A percentile compares a stretch with the other conserved stretches of the same genome.
Conservation (phyloP, 1,140 invertebrate species). For the Euschistus heros region DNA sequence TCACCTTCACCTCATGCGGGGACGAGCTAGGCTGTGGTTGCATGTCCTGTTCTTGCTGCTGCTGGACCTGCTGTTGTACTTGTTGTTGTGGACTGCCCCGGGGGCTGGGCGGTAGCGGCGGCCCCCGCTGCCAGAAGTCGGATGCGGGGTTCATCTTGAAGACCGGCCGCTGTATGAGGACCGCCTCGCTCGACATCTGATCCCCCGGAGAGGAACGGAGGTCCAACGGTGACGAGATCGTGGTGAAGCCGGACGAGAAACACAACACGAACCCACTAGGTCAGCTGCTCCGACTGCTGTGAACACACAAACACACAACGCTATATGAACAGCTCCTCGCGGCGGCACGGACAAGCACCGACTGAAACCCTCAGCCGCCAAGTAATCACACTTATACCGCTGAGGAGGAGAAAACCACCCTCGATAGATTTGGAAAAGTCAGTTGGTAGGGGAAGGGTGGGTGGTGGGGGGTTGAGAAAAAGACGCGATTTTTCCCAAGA, state of each 20-base stretch:
- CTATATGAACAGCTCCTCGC: slow-evolving; percentile 3
- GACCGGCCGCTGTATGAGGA: slow-evolving; percentile 33
- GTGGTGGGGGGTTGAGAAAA: slow-evolving; percentile 12
- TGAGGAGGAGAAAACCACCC: slow-evolving; percentile 26
- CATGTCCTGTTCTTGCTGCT: neutral
- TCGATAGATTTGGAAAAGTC: slow-evolving; percentile 10
- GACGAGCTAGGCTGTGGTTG: slow-evolving; percentile 20
- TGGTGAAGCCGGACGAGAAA: slow-evolving; percentile 27
- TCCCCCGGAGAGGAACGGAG: slow-evolving; percentile 31
- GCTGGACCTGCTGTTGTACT: neutral
- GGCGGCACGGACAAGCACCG: slow-evolving; percentile 22
- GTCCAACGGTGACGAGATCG: slow-evolving; percentile 32
- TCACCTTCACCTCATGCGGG: slow-evolving; percentile 18
- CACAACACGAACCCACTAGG: slow-evolving; percentile 13
- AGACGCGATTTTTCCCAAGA: slow-evolving; percentile 23
- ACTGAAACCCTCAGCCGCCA: slow-evolving; percentile 22
- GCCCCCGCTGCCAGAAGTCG: slow-evolving; percentile 32
- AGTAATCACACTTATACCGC: slow-evolving; percentile 28
- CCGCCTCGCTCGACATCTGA: slow-evolving; percentile 27
- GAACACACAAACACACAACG: slow-evolving; percentile 19
- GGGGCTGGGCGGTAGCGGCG: slow-evolving; percentile 25
- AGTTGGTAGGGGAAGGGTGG: slow-evolving; percentile 17
- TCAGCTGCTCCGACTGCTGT: slow-evolving; percentile 11
- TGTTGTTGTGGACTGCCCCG: neutral
- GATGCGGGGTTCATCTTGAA: slow-evolving; percentile 33